Base-by-base conservation (phyloP, 2,888 invertebrate genomes). In the Ferrisia virgata region DNA sequence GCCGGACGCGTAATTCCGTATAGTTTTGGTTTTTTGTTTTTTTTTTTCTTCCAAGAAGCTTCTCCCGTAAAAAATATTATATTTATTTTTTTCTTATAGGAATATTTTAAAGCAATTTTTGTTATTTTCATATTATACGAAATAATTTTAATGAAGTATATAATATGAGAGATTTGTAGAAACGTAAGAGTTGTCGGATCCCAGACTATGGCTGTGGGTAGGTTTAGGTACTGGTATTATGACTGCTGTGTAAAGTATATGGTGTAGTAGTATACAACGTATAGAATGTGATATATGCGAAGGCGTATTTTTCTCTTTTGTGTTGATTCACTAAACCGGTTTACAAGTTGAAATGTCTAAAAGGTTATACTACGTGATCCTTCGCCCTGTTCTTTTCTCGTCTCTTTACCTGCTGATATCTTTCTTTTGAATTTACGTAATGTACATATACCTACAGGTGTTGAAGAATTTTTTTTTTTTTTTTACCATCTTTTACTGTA, bases 301-400 rank as follows among this genome's bases (percentile, higher is more conserved):
- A 72, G 72, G 72, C 72, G 72, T 72, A 72, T n/a, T 47, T 47
- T 18, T 18, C 18, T 72, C 33, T 72, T 28, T 72, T 72, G 22
- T 72, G 72, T 72, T 33, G 72, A 72, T 72, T 72, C n/a, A 72
- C 33, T 5, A 33, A 72, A 72, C 72, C 72, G 72, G 72, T 72
- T 72, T 72, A 47, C 33, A n/a, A 25, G 72, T 72, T 72, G 22
- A 72, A 72, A 72, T 33, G 72, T 28, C 33, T 28, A 72, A 72
- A 72, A 72, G 72, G 72, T 72, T 64, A 64, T 64, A n/a, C n/a
- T n/a, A 58, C 58, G 25, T 2, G 8, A 72, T 72, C 33, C 72
- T 72, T 72, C 33, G 72, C 33, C 72, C 72, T 72, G 33, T 72
- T 72, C 72, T 72, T 72, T 33, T 1, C 6, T 33, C 3, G 47